Conservation (phyloP, 1,140 invertebrate species). For the Monochamus saltuarius region DNA sequence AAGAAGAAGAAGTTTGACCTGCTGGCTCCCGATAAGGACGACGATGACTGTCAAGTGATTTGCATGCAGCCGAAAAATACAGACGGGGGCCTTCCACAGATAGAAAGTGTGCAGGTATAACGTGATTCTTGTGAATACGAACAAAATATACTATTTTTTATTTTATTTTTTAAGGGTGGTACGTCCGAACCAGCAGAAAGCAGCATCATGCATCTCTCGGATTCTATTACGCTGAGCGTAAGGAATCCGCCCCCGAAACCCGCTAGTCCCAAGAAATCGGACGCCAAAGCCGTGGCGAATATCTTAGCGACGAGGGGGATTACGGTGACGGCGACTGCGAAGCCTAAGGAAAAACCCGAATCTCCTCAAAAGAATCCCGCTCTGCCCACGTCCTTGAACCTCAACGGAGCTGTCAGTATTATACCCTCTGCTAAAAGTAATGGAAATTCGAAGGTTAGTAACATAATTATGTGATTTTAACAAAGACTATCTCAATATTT, state of each 20-base stretch:
- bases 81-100: constrained; percentile 63
- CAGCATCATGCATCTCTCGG: constrained; percentile 62
- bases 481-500: too few species aligned
- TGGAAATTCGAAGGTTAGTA: constrained; percentile 1
- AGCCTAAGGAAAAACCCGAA: constrained; percentile 39
- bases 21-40: constrained; percentile 60
- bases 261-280: constrained; percentile 58
- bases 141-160: neutral
- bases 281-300: constrained; percentile 72
- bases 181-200: constrained; percentile 50
- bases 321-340: constrained; percentile 63
- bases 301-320: constrained; percentile 73
- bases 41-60: constrained; percentile 66
- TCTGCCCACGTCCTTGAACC: constrained; percentile 58
- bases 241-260: constrained; percentile 52
- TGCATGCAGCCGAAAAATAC: constrained; percentile 72
- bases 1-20: constrained; percentile 58
- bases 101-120: constrained; percentile 67
- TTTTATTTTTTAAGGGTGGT: constrained; percentile 33
- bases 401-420: constrained; percentile 73
- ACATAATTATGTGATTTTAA: too few species aligned
- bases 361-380: constrained; percentile 37
- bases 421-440: constrained; percentile 53
- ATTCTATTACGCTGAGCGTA: constrained; percentile 67
- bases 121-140: constrained; percentile 4